phyloP scores from a whole-genome alignment of 1,140 invertebrate species.

The Orchestia grillus region DNA sequence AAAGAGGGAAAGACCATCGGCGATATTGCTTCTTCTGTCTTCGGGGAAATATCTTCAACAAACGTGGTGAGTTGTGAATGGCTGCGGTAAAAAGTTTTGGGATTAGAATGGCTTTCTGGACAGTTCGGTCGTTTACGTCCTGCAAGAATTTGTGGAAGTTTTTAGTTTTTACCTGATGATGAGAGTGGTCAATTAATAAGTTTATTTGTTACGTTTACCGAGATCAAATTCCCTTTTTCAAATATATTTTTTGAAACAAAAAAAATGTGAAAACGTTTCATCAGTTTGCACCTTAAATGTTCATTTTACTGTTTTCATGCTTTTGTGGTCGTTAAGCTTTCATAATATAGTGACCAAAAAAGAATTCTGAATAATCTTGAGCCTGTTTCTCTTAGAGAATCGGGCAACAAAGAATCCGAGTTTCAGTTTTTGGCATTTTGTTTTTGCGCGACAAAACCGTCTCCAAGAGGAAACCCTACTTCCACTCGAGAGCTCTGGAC shows the following conservation, averaged over 20 bases:
- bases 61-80: conserved; percentile 19
- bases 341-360: too few species aligned
- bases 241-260: background rate
- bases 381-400: too few species aligned
- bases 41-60: conserved; percentile 45
- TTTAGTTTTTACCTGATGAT: background rate
- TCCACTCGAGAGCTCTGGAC: too few species aligned
- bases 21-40: conserved; percentile 51
- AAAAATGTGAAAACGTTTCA: background rate
- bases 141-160: background rate
- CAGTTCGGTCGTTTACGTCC: background rate
- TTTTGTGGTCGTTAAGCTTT: background rate
- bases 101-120: background rate
- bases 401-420: too few species aligned
- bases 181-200: background rate
- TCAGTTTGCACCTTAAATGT: background rate
- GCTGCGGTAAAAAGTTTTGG: background rate
- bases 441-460: too few species aligned
- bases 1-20: conserved; percentile 27
- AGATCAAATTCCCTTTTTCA: background rate
- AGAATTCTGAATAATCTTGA: too few species aligned
- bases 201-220: background rate
- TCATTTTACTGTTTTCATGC: background rate
- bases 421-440: too few species aligned
- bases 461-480: too few species aligned